Evolutionary conservation across 92 coral and sea anemone genomes (phyloP), one percentile per base, ranked within the genome.

Genomic region (Diadumene lineata): DNA sequence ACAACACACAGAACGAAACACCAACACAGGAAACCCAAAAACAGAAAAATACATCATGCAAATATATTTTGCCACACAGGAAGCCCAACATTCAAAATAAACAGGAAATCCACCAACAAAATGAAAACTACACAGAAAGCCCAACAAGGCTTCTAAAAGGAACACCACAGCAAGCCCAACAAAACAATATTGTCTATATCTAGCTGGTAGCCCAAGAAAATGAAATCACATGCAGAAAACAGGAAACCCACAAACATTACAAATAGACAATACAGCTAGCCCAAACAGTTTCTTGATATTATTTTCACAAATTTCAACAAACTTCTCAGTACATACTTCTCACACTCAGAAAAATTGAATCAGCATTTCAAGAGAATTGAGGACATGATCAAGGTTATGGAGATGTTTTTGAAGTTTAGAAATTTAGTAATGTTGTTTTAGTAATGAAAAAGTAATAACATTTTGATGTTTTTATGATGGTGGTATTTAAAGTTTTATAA

Each of bases 331-430:
- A 13, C 48, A 38, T 13, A 38, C 48, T 4, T 38, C 13, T 38
- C 48, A 38, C 48, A 4, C 48, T 38, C 48, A 38, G 13, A 4
- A 13, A 4, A 4, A 1, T 2, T 29, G 10, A 32, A 66, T 66
- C 56, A 66, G 70, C 70, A 64, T 15, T 64, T 44, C 51, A 53
- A 53, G 58, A 53, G 58, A 53, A 13, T 16, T 53, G 58, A 13
- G 58, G 58, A 53, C 4, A 21, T 53, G 58, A 38, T 38, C 48
- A 53, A 53, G 58, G 10, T 23, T 53, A 53, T 53, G 4, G 13
- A 38, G 58, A 9, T 53, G 19, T 23, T 9, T 2, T 21, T 53
- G 3, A 53, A 53, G 58, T 53, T 53, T 53, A 53, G 58, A 21
- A 13, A 23, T 53, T 53, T 53, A 16, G 13, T 28, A 27, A 26